Percentiles rank a stretch among this genome's conserved stretches.
Evolutionary conservation across 2,888 invertebrate species (phyloP).

Genomic region (Furcula furcula): DNA sequence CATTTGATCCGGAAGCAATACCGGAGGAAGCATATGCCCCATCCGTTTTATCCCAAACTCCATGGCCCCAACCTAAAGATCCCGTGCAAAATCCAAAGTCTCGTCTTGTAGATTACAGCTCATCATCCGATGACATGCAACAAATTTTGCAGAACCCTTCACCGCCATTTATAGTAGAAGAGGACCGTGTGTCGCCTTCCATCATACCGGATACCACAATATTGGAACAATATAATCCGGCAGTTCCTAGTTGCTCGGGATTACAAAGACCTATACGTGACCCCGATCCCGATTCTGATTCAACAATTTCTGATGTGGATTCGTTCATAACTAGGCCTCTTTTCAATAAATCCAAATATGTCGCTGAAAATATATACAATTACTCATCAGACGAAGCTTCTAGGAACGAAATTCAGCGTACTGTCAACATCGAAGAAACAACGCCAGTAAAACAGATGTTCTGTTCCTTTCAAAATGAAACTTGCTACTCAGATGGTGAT

Average conservation of each 20-base stretch:
- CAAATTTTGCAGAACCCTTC: not conserved
- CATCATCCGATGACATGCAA: slow-evolving; percentile 1
- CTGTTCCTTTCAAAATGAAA: slow-evolving; percentile 5
- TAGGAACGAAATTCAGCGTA: not conserved
- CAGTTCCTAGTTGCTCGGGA: no score
- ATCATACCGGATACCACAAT: no score
- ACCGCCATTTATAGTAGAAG: no score
- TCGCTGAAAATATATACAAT: no score
- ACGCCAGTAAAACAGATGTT: not conserved
- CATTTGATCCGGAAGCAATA: slow-evolving; percentile 8
- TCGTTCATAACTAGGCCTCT: no score
- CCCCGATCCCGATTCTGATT: no score
- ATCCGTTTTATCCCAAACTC: slow-evolving; percentile 2
- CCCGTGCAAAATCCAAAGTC: not conserved
- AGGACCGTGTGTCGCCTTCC: no score
- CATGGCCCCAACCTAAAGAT: not conserved
- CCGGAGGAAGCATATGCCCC: slow-evolving; percentile 10
- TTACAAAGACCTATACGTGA: no score
- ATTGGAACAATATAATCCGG: no score
- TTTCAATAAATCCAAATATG: no score
- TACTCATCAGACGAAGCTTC: no score
- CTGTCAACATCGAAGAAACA: not conserved
- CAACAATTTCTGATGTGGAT: no score
- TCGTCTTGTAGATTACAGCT: slow-evolving; percentile 1
- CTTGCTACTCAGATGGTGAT: slow-evolving; percentile 3